Base-by-base conservation (phyloP, 2,888 invertebrate genomes). In the Mamestra brassicae region DNA sequence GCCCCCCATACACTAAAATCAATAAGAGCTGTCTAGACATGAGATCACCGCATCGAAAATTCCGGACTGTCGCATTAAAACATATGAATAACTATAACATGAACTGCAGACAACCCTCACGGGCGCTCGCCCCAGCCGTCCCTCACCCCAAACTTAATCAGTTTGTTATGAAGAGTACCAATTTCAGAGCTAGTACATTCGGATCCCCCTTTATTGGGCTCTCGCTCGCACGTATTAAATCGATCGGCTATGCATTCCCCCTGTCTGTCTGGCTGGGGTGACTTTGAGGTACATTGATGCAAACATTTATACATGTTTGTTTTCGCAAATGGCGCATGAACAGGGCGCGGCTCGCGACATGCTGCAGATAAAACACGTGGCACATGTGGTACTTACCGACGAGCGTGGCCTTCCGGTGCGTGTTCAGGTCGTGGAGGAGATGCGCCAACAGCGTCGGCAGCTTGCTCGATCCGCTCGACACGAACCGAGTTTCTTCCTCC, bases 401-500 rank as follows among this genome's bases (percentile, higher is more conserved):
- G 80, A 98, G 95, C n/a, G 97, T 98, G 61, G 98, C 98, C 90
- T 97, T 97, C 87, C 98, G 97, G 86, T 98, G 97, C 34, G 97
- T 97, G 93, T 99, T 99, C 67, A 99, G 95, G 91, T 99, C 98
- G 54, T 97, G 97, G 81, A 98, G 97, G 4, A 99, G 98, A 89
- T 98, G 98, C 42, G 97, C 97, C 66, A 99, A 96, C 85, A 99
- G 97, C 6, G 97, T 97, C 1, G 98, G 97, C 55, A 99, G 95
- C 85, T 97, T 97, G 68, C 95, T 92, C 82, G 98, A 98, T n/a
- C 97, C 97, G 83, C 97, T 97, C 0, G 99, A 99, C 34, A 99
- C 96, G 92, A 99, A 99, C 68, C 97, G 97, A 74, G 97, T 98
- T 92, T 99, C 99, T 80, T 98, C 97, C 95, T 99, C 99, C 97